Evolutionary conservation across 2,888 invertebrate species (phyloP), one percentile per base, ranked within the genome.

Genomic region (Perizoma flavofasciatum): DNA sequence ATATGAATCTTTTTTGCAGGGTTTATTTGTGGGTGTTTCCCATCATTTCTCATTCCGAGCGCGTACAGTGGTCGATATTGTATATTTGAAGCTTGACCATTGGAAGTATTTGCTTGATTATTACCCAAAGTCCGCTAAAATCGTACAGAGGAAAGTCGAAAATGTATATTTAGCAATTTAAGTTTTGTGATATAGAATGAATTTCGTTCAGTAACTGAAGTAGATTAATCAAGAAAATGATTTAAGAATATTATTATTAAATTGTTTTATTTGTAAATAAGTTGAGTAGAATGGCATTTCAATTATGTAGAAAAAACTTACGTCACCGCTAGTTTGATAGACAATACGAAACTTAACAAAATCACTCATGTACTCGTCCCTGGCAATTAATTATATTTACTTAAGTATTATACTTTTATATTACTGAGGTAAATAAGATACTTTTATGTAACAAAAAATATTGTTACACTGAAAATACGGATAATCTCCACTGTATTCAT

Each of bases 41-140:
- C 93, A 93, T 73, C 90, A 92, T 65, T 93, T 93, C 69, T 93
- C 93, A 1, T 93, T 93, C 65, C 79, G 93, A 63, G 93, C 93
- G 0, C 79, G 89, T 39, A 92, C 93, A 1, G 88, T 88, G 0
- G 93, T 92, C 7, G 93, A 93, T 65, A 85, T 93, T 8, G 89
- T 93, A 0, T 87, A 88, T 65, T 76, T 93, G 59, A 86, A 88
- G 59, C 75, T 93, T 33, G 89, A 89, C 7, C 84, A 92, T 68
- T 93, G 93, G 93, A 90, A 93, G 59, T 89, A 93, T 73, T 73
- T 92, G 45, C 70, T 92, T 0, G 91, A 91, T 67, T 88, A 92
- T 60, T 92, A 90, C 60, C 91, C 91, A 0, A 81, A 82, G 64
- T 85, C 91, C 0, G 89, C 91, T 0, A 88, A 81, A 78, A 71